phyloP scores from a whole-genome alignment of 23 tunicate species.

The Trididemnum miniatum region DNA sequence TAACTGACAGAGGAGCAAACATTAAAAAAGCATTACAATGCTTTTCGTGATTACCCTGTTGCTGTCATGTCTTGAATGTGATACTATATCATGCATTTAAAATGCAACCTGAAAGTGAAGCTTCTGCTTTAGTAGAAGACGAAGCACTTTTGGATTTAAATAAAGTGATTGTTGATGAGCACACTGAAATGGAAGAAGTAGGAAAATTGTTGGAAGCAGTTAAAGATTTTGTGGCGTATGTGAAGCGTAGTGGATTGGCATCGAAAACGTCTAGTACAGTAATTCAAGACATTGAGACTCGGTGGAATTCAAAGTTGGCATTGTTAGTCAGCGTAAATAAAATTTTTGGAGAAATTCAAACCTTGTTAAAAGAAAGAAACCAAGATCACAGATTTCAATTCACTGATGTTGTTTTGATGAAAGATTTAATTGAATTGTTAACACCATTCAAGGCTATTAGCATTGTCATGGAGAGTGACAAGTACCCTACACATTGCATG shows the following conservation, averaged over 20 bases:
- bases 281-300: no score
- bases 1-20: slow-evolving; percentile 36
- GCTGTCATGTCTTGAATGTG: slow-evolving; percentile 14
- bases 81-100: slow-evolving; percentile 30
- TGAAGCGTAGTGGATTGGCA: slow-evolving; percentile 21
- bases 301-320: slow-evolving; percentile 33
- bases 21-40: no score
- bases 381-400: background rate
- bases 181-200: no score
- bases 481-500: slow-evolving; percentile 27
- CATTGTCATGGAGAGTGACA: slow-evolving; percentile 26
- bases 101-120: slow-evolving; percentile 12
- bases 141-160: no score
- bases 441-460: slow-evolving; percentile 5
- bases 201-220: background rate
- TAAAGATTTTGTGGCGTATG: slow-evolving; percentile 18
- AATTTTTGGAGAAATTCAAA: background rate
- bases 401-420: slow-evolving; percentile 21
- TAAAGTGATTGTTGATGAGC: no score
- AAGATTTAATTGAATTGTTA: slow-evolving; percentile 2
- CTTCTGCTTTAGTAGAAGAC: no score
- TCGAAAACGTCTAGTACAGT: background rate
- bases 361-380: slow-evolving; percentile 8
- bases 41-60: slow-evolving; percentile 19
- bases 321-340: slow-evolving; percentile 8